phyloP scores from a whole-genome alignment of 2,888 invertebrate species.

The Exocentrus adspersus region DNA sequence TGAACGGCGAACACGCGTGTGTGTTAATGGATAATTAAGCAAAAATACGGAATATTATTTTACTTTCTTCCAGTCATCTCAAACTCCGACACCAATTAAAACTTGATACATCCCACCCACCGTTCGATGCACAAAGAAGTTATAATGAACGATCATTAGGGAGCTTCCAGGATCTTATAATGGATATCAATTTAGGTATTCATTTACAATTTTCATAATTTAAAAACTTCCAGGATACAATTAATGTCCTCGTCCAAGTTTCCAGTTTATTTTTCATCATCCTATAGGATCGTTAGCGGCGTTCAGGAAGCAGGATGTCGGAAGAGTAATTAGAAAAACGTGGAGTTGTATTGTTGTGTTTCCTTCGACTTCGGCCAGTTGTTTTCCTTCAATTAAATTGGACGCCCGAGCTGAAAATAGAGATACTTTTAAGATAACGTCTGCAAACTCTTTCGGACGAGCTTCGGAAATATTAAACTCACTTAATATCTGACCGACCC shows the following conservation, averaged over 20 bases:
- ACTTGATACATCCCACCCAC: conserved; percentile 18
- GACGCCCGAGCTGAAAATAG: neutral
- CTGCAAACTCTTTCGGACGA: neutral
- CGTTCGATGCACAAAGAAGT: conserved; percentile 11
- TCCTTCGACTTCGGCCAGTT: neutral
- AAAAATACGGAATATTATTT: too few relatives aligned
- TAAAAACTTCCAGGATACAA: conserved; percentile 9
- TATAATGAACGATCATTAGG: conserved; percentile 32
- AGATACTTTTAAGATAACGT: neutral
- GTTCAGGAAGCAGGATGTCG: neutral
- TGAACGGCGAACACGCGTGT: neutral
- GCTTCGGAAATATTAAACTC: too few relatives aligned
- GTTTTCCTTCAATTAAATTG: neutral
- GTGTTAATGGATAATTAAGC: neutral
- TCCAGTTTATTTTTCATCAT: conserved; percentile 15
- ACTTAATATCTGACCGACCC: too few relatives aligned
- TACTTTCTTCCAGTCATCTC: too few relatives aligned
- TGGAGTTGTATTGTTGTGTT: neutral
- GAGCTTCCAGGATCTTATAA: conserved; percentile 20
- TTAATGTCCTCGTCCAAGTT: conserved; percentile 2
- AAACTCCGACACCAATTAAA: conserved; percentile 34
- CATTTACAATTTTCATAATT: conserved; percentile 21
- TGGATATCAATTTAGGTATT: conserved; percentile 18
- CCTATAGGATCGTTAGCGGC: neutral
- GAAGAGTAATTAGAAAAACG: neutral